Evolutionary conservation across 2,113 vertebrate species (phyloP), one percentile per base, ranked within the genome.

Genomic region (Paratilapia polleni): DNA sequence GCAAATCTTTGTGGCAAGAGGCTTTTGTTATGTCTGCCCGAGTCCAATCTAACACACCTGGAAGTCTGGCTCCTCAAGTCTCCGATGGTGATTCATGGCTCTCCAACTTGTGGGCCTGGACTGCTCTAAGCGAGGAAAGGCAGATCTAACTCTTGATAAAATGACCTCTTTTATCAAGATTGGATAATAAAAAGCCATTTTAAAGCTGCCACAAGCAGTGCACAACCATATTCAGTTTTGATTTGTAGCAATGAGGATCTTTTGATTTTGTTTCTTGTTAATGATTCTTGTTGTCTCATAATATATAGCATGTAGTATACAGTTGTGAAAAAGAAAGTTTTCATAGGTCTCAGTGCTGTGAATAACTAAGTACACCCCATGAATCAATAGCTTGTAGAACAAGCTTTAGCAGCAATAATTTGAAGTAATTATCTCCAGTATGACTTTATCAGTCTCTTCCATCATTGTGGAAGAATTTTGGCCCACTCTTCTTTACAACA

Each of bases 11-110:
- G 17, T 59, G 41, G 22, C 59, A 22, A 81, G 12, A 68, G 19
- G 68, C 56, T 82, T 85, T 88, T 88, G 83, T 93, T 89, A 78
- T 82, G 76, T 89, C 85, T 81, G 76, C 58, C 54, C 2, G 4
- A 89, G 76, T 89, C 75, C 85, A 91, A 87, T 86, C 73, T 64
- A 89, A 89, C 74, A 77, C 80, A 90, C 85, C 83, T 91, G 90
- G 75, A 79, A 17, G 64, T 83, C 81, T 77, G 85, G 77, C 49
- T 83, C 62, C 61, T 75, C 1, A 1, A 1, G 8, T 77, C 66
- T 63, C 70, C 61, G 19, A 34, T 4, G 1, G 36, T 87, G 85
- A 89, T 85, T 85, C 78, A 82, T 43, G 19, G 68, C 61, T 47
- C 68, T 78, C 62, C 15, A 17, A 62, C 62, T 73, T 66, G 70